A percentile compares a stretch with the other conserved stretches of the same genome.
Evolutionary conservation across 1,140 invertebrate species (phyloP).

Genomic region (Lutraria rhynchaena): DNA sequence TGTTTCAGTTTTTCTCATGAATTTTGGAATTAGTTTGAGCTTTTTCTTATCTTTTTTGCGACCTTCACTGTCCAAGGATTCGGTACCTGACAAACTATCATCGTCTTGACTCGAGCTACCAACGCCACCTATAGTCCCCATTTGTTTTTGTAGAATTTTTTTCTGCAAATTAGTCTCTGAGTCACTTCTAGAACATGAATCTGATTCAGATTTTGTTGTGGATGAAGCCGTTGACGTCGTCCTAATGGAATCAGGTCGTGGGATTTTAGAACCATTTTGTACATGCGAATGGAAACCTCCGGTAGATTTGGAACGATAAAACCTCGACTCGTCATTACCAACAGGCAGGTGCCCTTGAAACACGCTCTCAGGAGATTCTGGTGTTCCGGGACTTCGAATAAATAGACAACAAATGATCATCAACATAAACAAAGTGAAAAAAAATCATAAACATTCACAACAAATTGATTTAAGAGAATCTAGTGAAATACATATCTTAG

Average conservation of each 20-base stretch:
- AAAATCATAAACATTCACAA: too few relatives aligned
- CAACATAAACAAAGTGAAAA: too few relatives aligned
- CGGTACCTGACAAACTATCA: slow-evolving; percentile 49
- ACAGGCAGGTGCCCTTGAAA: neutral
- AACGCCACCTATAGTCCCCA: slow-evolving; percentile 36
- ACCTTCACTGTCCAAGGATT: slow-evolving; percentile 53
- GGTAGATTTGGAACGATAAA: slow-evolving; percentile 45
- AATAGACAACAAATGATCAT: neutral
- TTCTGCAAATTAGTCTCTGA: slow-evolving; percentile 44
- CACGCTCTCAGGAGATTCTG: slow-evolving; percentile 41
- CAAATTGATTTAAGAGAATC: too few relatives aligned
- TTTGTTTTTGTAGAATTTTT: slow-evolving; percentile 40
- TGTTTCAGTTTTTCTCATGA: slow-evolving; percentile 52
- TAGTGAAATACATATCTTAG: too few relatives aligned
- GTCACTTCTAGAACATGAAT: slow-evolving; percentile 3
- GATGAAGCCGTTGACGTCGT: neutral
- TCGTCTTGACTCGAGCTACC: slow-evolving; percentile 45
- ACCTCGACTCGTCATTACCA: slow-evolving; percentile 8
- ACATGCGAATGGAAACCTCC: neutral
- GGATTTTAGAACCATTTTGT: slow-evolving; percentile 41
- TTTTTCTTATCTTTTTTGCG: slow-evolving; percentile 53
- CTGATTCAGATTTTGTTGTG: neutral
- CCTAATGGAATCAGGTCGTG: slow-evolving; percentile 2
- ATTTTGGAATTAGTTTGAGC: slow-evolving; percentile 54
- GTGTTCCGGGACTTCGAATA: slow-evolving; percentile 31